A percentile compares a stretch with the other conserved stretches of the same genome.
Evolutionary conservation across 2,888 invertebrate genomes (phyloP).

Genomic region (Megalurothrips usitatus): DNA sequence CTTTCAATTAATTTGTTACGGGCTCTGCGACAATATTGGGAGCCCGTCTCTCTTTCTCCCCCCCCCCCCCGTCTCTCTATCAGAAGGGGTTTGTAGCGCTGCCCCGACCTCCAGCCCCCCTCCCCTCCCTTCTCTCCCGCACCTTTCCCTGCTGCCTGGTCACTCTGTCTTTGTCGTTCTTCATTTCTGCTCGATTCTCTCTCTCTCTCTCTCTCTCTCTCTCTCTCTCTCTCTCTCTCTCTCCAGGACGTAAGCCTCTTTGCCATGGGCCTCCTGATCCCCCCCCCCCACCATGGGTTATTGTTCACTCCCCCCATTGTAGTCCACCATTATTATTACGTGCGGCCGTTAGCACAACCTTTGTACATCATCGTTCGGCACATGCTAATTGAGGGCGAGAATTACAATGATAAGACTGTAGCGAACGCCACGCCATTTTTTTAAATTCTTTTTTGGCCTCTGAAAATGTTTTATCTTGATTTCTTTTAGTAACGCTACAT

Average conservation of each 20-base stretch:
- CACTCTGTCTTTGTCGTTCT: no score
- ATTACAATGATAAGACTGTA: not conserved
- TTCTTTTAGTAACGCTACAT: no score
- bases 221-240: not conserved
- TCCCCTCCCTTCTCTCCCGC: not conserved
- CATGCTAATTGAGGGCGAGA: not conserved
- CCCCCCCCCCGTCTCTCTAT: not conserved
- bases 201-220: no score
- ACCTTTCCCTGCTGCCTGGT: not conserved
- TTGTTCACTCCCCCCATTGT: not conserved
- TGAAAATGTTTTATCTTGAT: not conserved
- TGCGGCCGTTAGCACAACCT: not conserved
- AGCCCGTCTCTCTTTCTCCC: not conserved
- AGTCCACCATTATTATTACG: not conserved
- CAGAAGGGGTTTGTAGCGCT: not conserved
- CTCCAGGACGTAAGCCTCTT: not conserved
- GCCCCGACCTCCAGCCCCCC: not conserved
- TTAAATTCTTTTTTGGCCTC: no score
- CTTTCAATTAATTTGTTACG: conserved; percentile 23
- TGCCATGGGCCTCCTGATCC: not conserved
- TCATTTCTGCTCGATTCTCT: no score
- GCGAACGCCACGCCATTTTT: no score
- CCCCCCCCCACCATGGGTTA: not conserved
- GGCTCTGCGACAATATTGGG: conserved; percentile 22
- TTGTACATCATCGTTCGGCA: not conserved